Evolutionary conservation across 2,797 vertebrate genomes (phyloP).

Genomic region (Oreortyx pictus): DNA sequence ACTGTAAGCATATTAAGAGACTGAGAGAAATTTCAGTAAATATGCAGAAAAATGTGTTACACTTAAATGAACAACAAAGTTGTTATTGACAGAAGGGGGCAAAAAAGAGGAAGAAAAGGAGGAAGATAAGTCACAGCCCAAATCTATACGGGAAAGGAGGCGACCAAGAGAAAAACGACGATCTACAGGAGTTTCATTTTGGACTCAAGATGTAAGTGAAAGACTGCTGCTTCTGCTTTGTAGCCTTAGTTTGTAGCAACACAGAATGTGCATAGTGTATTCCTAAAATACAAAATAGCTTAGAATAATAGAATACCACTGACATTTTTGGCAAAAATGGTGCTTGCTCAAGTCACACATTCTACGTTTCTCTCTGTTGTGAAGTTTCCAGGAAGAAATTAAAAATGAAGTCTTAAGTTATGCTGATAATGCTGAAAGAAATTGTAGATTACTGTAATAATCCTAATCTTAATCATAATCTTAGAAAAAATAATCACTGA

Average conservation of each 20-base stretch:
- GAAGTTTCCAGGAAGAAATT: background rate
- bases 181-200: constrained; percentile 94
- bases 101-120: constrained; percentile 96
- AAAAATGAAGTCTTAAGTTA: background rate
- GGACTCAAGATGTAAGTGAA: constrained; percentile 91
- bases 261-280: background rate
- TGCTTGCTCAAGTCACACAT: background rate
- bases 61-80: constrained; percentile 32
- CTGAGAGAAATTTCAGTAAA: background rate
- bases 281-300: background rate
- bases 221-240: background rate
- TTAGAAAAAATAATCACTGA: background rate
- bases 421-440: background rate
- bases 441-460: background rate
- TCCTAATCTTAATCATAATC: background rate
- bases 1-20: background rate
- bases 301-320: background rate
- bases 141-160: constrained; percentile 95
- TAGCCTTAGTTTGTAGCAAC: background rate
- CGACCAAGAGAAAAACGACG: constrained; percentile 97
- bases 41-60: background rate
- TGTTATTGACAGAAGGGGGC: constrained; percentile 85
- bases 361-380: background rate
- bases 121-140: constrained; percentile 94
- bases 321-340: background rate